Evolutionary conservation across 1,140 invertebrate genomes (phyloP), one percentile per base, ranked within the genome.

Genomic region (Arctopsyche grandis): DNA sequence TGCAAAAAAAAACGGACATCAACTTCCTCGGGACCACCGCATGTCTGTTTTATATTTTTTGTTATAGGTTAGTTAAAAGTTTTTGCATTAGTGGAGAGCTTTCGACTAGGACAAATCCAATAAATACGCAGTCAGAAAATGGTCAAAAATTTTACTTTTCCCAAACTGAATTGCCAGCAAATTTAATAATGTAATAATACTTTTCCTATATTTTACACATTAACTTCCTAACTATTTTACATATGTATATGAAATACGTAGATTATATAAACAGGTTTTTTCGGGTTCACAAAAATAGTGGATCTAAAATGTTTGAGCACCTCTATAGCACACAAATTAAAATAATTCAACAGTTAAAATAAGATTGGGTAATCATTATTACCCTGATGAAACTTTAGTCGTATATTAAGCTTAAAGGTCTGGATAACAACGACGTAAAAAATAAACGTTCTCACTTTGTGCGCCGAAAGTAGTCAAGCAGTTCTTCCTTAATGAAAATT

Each of bases 391-490:
- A 66, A 66, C 63, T 66, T 66, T 66, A 9, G 22, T 22, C 63
- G 26, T 66, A 66, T 66, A 66, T 66, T 66, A 9, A 66, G 63
- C 63, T 66, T 66, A 66, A 66, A 26, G 63, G 63, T 26, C 63
- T 26, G 9, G 63, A 21, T 66, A 66, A 66, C 63, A 66, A 66
- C 63, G 63, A 66, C 63, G 63, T 24, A 66, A 66, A 66, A 66
- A 66, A 66, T 66, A 66, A 66, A 66, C 63, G 63, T 66, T 66
- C 63, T 12, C 63, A 26, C 63, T 66, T 66, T 66, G 63, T 26
- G 63, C 63, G 63, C 63, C 63, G 21, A 21, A 0, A n/a, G 63
- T 5, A 19, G 63, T 9, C 21, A 24, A 26, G 19, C 63, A 14
- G 19, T 21, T 22, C 63, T 66, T 19, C 63, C 63, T 52, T 66